Evolutionary conservation across 2,888 invertebrate genomes (phyloP).

Genomic region (Latrodectus hesperus): DNA sequence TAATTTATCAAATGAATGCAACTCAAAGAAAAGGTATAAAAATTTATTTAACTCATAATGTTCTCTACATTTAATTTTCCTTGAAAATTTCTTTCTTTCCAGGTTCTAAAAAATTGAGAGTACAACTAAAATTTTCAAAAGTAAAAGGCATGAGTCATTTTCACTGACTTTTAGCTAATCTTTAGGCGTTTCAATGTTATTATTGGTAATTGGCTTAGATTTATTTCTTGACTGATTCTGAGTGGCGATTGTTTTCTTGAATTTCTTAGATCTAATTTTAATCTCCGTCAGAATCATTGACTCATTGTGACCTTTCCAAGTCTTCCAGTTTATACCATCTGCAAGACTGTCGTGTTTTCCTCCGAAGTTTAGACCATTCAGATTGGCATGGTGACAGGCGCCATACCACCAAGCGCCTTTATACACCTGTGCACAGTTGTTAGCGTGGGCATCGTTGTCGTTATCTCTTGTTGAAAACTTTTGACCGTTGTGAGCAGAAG

Average conservation of each 20-base stretch:
- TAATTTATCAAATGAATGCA: no score
- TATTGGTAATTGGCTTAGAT: no score
- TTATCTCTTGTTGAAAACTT: constrained; percentile 52
- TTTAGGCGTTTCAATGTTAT: no score
- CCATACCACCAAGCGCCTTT: constrained; percentile 72
- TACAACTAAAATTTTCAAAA: no score
- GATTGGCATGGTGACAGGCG: constrained; percentile 70
- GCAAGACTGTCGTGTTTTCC: constrained; percentile 70
- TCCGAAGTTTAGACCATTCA: constrained; percentile 71
- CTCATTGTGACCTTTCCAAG: constrained; percentile 71
- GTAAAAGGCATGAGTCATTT: no score
- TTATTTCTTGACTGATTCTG: neutral
- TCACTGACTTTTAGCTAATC: no score
- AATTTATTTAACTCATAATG: no score
- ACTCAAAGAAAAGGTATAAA: no score
- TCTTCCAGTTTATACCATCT: constrained; percentile 71
- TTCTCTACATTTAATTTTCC: no score
- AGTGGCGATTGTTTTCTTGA: constrained; percentile 1
- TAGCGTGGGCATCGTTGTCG: constrained; percentile 21
- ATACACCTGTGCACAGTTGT: constrained; percentile 64
- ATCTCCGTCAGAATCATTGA: constrained; percentile 71
- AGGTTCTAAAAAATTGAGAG: no score
- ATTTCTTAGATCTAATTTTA: constrained; percentile 68
- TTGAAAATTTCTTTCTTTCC: no score
- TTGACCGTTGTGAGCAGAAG: constrained; percentile 23